phyloP scores from a whole-genome alignment of 92 coral and sea anemone genomes.

The Parazoanthus atlanticus region DNA sequence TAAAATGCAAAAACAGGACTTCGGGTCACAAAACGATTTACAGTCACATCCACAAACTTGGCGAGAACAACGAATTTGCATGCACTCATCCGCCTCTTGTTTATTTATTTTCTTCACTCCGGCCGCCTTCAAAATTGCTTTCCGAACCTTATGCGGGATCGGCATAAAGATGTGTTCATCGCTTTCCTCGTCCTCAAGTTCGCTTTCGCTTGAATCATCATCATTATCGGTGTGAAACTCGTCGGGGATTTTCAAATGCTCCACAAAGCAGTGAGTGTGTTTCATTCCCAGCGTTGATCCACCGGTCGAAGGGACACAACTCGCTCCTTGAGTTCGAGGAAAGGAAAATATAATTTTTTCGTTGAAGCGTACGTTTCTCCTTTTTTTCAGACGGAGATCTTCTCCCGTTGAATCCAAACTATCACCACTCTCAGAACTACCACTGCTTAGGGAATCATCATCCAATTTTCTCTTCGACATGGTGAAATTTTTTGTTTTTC shows the following conservation, averaged over 20 bases:
- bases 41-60: constrained; percentile 97
- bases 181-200: constrained; percentile 56
- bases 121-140: constrained; percentile 94
- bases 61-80: constrained; percentile 94
- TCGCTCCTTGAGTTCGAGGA: constrained; percentile 95
- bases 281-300: constrained; percentile 98
- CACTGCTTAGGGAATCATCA: constrained; percentile 76
- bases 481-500: constrained; percentile 1
- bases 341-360: constrained; percentile 89
- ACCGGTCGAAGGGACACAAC: constrained; percentile 97
- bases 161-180: constrained; percentile 79
- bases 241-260: constrained; percentile 63
- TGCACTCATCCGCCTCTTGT: constrained; percentile 88
- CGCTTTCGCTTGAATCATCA: constrained; percentile 65
- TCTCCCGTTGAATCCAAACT: constrained; percentile 75
- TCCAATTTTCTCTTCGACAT: constrained; percentile 84
- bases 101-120: constrained; percentile 95
- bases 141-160: constrained; percentile 88
- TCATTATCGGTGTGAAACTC: constrained; percentile 65
- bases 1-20: constrained; percentile 81
- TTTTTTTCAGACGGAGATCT: constrained; percentile 60
- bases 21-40: constrained; percentile 85
- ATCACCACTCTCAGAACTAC: constrained; percentile 76
- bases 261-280: constrained; percentile 83
- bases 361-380: constrained; percentile 81